Evolutionary conservation across 2,797 vertebrate species (phyloP).

Genomic region (Myiotriccus ornatus): DNA sequence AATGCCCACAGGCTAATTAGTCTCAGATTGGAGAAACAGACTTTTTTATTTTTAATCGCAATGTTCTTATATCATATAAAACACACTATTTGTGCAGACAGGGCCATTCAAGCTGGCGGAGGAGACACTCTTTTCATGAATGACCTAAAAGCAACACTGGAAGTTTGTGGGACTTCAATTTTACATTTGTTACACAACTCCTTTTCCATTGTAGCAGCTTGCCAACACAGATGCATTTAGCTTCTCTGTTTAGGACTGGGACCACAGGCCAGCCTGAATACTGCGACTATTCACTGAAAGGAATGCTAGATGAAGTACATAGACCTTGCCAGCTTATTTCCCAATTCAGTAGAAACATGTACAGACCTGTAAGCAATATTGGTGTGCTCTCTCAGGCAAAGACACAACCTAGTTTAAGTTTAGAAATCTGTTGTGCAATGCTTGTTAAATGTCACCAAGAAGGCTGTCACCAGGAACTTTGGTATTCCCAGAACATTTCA

Average conservation of each 20-base stretch:
- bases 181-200: background rate
- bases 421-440: background rate
- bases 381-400: background rate
- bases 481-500: background rate
- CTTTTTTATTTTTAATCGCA: background rate
- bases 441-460: background rate
- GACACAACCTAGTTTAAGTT: background rate
- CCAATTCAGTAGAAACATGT: background rate
- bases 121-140: background rate
- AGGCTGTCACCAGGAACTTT: background rate
- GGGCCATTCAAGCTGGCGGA: background rate
- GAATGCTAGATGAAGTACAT: background rate
- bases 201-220: background rate
- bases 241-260: background rate
- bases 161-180: background rate
- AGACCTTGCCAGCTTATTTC: background rate
- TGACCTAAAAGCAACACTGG: background rate
- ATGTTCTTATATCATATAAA: background rate
- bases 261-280: conserved; percentile 11
- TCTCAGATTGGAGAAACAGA: background rate
- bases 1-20: background rate
- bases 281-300: background rate
- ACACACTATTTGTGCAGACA: background rate
- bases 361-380: background rate
- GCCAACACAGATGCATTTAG: background rate